A percentile compares a stretch with the other conserved stretches of the same genome.
Conservation (phyloP, 2,888 invertebrate genomes). For the Epiblema foenella region DNA sequence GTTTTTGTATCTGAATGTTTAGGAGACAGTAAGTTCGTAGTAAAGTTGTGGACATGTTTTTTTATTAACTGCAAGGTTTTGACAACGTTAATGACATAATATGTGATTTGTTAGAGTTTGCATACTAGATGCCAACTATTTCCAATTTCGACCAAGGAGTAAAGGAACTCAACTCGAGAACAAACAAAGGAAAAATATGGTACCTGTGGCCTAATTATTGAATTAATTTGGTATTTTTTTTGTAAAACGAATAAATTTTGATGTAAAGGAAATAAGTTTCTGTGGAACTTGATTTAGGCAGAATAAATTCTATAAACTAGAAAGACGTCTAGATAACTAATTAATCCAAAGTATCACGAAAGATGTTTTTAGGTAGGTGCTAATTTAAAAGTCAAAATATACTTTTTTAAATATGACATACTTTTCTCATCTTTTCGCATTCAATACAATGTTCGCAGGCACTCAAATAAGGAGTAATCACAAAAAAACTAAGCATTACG, state of each 20-base stretch:
- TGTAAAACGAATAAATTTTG: background rate
- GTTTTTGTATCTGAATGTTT: background rate
- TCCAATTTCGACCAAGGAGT: background rate
- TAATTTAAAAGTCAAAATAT: too few species aligned
- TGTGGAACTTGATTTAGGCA: too few species aligned
- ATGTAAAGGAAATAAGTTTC: background rate
- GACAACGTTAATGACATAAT: too few species aligned
- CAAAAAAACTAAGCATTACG: background rate
- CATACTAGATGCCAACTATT: too few species aligned
- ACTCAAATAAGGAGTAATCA: background rate
- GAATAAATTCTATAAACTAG: too few species aligned
- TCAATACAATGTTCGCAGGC: background rate
- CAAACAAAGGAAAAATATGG: too few species aligned
- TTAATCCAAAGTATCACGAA: too few species aligned
- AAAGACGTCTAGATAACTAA: too few species aligned
- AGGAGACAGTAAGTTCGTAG: background rate
- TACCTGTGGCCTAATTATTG: too few species aligned
- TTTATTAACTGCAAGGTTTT: background rate
- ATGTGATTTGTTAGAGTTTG: too few species aligned
- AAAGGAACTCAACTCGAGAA: background rate
- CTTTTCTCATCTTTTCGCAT: background rate
- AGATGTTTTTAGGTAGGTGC: too few species aligned
- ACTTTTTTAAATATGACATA: background rate
- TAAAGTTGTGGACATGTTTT: background rate
- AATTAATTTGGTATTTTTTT: too few species aligned